Evolutionary conservation across 2,113 vertebrate genomes (phyloP).

Genomic region (Muntiacus reevesi): DNA sequence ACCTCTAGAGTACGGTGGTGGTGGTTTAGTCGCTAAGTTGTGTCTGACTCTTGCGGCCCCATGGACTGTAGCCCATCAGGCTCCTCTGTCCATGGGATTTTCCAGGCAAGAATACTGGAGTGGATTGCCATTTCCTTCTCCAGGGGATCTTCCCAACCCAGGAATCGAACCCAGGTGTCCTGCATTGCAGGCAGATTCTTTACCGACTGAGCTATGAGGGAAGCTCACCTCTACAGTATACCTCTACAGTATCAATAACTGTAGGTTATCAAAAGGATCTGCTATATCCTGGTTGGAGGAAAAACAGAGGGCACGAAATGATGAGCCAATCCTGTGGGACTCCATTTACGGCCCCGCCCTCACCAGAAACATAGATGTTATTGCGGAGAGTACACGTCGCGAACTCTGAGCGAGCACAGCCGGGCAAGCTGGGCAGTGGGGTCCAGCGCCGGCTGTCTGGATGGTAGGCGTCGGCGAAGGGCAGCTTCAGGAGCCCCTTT

Average conservation of each 20-base stretch:
- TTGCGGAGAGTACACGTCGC: slow-evolving; percentile 85
- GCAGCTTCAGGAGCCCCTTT: slow-evolving; percentile 81
- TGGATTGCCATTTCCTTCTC: background rate
- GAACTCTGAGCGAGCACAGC: slow-evolving; percentile 85
- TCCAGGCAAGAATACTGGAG: background rate
- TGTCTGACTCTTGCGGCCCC: rapidly evolving
- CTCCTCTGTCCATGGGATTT: background rate
- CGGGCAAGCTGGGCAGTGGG: slow-evolving; percentile 80
- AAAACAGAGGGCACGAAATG: rapidly evolving
- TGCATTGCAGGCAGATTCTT: background rate
- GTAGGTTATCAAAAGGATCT: background rate
- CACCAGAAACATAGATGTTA: slow-evolving; percentile 88
- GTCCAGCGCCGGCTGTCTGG: slow-evolving; percentile 81
- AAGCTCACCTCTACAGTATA: background rate
- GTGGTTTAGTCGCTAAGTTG: background rate
- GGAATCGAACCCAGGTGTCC: background rate
- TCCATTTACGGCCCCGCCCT: background rate
- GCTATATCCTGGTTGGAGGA: background rate
- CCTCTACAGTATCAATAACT: background rate
- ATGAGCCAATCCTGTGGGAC: background rate
- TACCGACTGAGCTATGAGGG: background rate
- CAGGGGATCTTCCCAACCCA: background rate
- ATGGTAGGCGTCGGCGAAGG: slow-evolving; percentile 81
- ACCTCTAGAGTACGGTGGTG: background rate
- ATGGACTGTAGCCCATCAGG: background rate